Evolutionary conservation across 1,140 invertebrate genomes (phyloP), one percentile per base, ranked within the genome.

Genomic region (Anagrus nilaparvatae): DNA sequence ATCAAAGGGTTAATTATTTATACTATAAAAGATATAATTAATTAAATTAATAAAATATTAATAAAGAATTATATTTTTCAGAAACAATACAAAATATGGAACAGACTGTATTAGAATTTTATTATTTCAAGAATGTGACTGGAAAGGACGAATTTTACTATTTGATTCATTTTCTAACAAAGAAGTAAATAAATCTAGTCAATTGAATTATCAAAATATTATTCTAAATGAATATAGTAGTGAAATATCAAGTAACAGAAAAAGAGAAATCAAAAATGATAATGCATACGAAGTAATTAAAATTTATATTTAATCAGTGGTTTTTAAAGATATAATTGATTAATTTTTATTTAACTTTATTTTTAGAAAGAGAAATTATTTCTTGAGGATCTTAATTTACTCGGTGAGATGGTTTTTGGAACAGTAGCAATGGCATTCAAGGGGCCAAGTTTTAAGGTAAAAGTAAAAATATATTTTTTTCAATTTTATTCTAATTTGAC

Each of bases 351-450:
- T n/a, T n/a, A n/a, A n/a, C n/a, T n/a, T n/a, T n/a, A n/a, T 34
- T 61, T 49, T 40, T 24, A 59, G 54, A 50, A 48, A 29, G 53
- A 49, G 29, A 63, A 55, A 29, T 46, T 53, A 14, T 48, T 68
- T n/a, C 64, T 74, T 47, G 69, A 76, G 31, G 87, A 91, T 63
- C 75, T 80, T 12, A 76, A 74, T 43, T 67, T 79, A 23, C 65
- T 92, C 49, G 82, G 84, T 48, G 89, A 92, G 74, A 86, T 92
- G 81, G 80, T 91, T 51, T 92, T 92, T 62, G 89, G 89, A 3
- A 81, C 85, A 3, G 83, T 87, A 20, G 82, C 85, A 0, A 84
- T 92, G 79, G 84, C 84, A 44, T 89, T 79, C 64, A 78, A 78
- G 54, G 87, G 85, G 31, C 77, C 83, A 6, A 81, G 84, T n/a